Evolutionary conservation across 2,113 vertebrate genomes (phyloP).

Genomic region (Theropithecus gelada): DNA sequence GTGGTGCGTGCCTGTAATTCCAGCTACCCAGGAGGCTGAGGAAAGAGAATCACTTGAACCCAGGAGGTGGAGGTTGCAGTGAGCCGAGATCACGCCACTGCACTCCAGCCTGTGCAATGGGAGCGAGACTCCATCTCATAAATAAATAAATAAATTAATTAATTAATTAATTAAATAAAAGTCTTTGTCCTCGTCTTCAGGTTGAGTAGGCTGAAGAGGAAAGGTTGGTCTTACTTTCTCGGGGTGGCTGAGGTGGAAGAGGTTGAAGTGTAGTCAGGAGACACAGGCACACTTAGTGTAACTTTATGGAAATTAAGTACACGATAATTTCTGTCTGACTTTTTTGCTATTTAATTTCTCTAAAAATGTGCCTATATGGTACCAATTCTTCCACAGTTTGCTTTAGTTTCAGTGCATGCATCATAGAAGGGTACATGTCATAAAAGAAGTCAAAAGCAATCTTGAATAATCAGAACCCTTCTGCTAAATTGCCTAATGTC

Average conservation of each 20-base stretch:
- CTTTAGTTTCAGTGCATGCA: background rate
- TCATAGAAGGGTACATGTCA: too few relatives aligned
- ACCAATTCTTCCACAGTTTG: background rate
- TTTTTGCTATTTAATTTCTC: background rate
- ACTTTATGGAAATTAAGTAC: background rate
- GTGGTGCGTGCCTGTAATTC: too few relatives aligned
- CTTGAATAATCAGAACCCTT: background rate
- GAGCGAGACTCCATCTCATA: too few relatives aligned
- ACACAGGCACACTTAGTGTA: background rate
- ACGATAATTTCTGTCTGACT: background rate
- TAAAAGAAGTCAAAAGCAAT: too few relatives aligned
- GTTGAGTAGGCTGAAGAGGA: background rate
- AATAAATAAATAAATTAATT: too few relatives aligned
- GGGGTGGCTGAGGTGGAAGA: background rate
- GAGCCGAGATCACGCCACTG: too few relatives aligned
- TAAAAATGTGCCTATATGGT: background rate
- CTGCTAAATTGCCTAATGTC: background rate
- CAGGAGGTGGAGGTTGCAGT: too few relatives aligned
- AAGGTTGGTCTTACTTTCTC: background rate
- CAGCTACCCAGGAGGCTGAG: too few relatives aligned
- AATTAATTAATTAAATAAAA: too few relatives aligned
- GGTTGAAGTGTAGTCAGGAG: background rate
- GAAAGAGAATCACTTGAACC: too few relatives aligned
- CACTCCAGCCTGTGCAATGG: too few relatives aligned
- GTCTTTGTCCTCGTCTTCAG: background rate